A percentile compares a stretch with the other conserved stretches of the same genome.
phyloP scores from a whole-genome alignment of 2,888 invertebrate genomes.

The Apeira syringaria region DNA sequence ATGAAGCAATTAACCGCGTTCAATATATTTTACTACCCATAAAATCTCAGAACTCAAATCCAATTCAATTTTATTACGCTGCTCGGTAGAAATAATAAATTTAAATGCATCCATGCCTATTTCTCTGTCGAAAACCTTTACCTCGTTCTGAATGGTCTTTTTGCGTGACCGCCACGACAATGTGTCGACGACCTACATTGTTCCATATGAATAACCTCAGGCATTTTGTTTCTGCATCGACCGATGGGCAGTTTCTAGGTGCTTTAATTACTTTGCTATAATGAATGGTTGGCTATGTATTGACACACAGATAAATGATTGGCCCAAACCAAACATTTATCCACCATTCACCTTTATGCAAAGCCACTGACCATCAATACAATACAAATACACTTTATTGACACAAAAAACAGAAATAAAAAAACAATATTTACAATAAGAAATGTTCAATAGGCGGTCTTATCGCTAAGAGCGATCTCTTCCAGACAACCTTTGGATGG shows the following conservation, averaged over 20 bases:
- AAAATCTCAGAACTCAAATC: neutral
- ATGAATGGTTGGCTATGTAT: too few relatives aligned
- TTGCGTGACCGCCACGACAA: constrained; percentile 39
- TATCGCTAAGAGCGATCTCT: too few relatives aligned
- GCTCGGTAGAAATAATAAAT: constrained; percentile 7
- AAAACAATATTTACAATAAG: too few relatives aligned
- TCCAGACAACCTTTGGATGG: too few relatives aligned
- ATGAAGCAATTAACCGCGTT: neutral
- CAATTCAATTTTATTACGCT: neutral
- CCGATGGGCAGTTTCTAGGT: neutral
- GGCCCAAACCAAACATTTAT: too few relatives aligned
- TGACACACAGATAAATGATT: too few relatives aligned
- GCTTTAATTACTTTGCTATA: too few relatives aligned
- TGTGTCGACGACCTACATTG: constrained; percentile 35
- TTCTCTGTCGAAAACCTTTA: constrained; percentile 37
- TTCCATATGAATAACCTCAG: neutral
- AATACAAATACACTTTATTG: too few relatives aligned
- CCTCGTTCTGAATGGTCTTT: constrained; percentile 41
- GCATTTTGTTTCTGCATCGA: neutral
- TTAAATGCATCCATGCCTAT: constrained; percentile 27
- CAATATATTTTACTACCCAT: neutral
- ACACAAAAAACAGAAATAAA: too few relatives aligned
- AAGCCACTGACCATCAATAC: too few relatives aligned
- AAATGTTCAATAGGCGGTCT: too few relatives aligned
- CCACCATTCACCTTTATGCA: too few relatives aligned